A percentile compares a stretch with the other conserved stretches of the same genome.
phyloP scores from a whole-genome alignment of 2,888 invertebrate genomes.

The Tinea trinotella region DNA sequence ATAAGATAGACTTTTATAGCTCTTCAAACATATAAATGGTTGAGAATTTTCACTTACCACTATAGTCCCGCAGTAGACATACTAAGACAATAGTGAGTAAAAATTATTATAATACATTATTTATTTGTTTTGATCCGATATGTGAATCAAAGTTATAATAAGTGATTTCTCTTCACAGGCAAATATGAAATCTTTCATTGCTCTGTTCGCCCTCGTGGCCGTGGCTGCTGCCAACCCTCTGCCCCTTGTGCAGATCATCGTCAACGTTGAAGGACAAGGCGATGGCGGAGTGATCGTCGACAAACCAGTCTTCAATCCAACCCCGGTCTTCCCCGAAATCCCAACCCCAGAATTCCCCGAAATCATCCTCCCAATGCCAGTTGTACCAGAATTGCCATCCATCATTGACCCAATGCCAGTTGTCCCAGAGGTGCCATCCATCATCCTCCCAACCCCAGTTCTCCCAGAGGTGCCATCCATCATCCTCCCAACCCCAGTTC shows the following conservation, averaged over 20 bases:
- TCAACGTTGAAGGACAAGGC: conserved; percentile 36
- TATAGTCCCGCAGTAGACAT: background rate
- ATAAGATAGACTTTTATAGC: background rate
- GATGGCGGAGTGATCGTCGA: conserved; percentile 22
- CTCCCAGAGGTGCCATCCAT: too few species aligned
- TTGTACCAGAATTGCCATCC: too few species aligned
- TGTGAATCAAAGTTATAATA: too few species aligned
- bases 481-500: too few species aligned
- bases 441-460: too few species aligned
- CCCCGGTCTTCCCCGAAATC: conserved; percentile 16
- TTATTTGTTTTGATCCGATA: too few species aligned
- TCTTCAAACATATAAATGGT: background rate
- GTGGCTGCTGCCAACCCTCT: too few species aligned
- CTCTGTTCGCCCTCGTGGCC: conserved; percentile 37
- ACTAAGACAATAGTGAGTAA: background rate
- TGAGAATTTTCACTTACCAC: background rate
- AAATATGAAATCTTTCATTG: conserved; percentile 37
- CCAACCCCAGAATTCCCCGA: conserved; percentile 19
- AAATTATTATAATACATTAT: too few species aligned
- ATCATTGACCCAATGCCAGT: too few species aligned
- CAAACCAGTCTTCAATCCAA: conserved; percentile 20
- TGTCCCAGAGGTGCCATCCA: too few species aligned
- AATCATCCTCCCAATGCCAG: too few species aligned
- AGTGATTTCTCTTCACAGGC: background rate
- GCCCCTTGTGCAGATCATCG: conserved; percentile 34